Evolutionary conservation across 2,113 vertebrate genomes (phyloP).

Genomic region (Perccottus glenii): DNA sequence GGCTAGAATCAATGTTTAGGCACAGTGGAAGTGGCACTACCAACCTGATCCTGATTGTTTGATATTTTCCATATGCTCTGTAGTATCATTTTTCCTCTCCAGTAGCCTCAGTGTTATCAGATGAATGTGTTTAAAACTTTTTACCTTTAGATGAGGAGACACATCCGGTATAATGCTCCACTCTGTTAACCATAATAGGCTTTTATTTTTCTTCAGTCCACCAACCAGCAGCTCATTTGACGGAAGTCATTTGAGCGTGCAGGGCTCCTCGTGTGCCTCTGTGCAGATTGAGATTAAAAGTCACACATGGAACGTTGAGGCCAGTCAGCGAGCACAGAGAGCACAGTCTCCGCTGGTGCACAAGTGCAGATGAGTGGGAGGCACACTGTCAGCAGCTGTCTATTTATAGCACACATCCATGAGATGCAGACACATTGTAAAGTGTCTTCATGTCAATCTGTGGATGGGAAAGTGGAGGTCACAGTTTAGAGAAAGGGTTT

Average conservation of each 20-base stretch:
- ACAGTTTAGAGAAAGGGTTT: neutral
- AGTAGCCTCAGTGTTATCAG: neutral
- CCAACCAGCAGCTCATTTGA: neutral
- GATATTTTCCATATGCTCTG: too few relatives aligned
- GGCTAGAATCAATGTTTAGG: too few relatives aligned
- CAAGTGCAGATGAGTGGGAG: slow-evolving; percentile 51
- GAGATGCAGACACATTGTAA: slow-evolving; percentile 40
- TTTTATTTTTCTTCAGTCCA: slow-evolving; percentile 14
- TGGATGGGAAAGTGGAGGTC: slow-evolving; percentile 3
- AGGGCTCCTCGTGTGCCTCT: neutral
- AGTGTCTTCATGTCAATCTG: slow-evolving; percentile 23
- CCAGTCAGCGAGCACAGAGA: slow-evolving; percentile 22
- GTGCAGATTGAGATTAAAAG: slow-evolving; percentile 27
- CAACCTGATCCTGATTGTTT: too few relatives aligned
- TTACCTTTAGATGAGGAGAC: slow-evolving; percentile 17
- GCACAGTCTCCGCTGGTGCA: slow-evolving; percentile 28
- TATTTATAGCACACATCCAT: slow-evolving; percentile 53
- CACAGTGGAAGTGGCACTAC: too few relatives aligned
- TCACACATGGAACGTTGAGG: neutral
- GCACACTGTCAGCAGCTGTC: slow-evolving; percentile 36
- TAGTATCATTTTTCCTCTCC: neutral
- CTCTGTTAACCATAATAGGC: slow-evolving; percentile 13
- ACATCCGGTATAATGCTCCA: neutral
- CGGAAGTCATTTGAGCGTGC: neutral
- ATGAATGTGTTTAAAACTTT: neutral